Evolutionary conservation across 1,140 invertebrate genomes (phyloP).

Genomic region (Drosophila mauritiana): DNA sequence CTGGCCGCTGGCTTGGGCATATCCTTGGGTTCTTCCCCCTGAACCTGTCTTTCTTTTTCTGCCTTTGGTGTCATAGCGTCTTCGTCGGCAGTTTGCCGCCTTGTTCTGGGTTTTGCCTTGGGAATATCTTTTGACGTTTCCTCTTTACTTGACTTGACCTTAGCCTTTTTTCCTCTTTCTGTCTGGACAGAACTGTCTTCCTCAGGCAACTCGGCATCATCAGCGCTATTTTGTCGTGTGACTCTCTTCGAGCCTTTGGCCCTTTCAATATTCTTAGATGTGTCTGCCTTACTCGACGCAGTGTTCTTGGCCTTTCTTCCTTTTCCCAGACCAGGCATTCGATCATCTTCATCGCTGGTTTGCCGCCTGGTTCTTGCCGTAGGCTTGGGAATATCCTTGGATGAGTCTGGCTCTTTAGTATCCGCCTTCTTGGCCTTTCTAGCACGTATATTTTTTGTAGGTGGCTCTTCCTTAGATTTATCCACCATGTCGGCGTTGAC

Average conservation of each 20-base stretch:
- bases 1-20: neutral
- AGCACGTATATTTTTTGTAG: neutral
- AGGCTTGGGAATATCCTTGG: conserved; percentile 1
- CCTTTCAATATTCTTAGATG: neutral
- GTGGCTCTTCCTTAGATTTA: neutral
- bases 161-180: neutral
- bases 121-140: neutral
- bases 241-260: neutral
- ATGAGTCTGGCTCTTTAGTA: neutral
- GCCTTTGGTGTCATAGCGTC: neutral
- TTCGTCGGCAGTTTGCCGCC: neutral
- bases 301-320: neutral
- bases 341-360: neutral
- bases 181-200: neutral
- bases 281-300: neutral
- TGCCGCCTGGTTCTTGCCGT: neutral
- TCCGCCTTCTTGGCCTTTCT: neutral
- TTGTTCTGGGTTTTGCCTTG: neutral
- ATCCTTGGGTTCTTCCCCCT: neutral
- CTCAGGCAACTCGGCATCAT: neutral
- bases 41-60: neutral
- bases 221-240: neutral
- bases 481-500: neutral
- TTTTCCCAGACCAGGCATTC: neutral
- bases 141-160: neutral